phyloP scores from a whole-genome alignment of 2,797 vertebrate species.

The Chrysocyon brachyurus region DNA sequence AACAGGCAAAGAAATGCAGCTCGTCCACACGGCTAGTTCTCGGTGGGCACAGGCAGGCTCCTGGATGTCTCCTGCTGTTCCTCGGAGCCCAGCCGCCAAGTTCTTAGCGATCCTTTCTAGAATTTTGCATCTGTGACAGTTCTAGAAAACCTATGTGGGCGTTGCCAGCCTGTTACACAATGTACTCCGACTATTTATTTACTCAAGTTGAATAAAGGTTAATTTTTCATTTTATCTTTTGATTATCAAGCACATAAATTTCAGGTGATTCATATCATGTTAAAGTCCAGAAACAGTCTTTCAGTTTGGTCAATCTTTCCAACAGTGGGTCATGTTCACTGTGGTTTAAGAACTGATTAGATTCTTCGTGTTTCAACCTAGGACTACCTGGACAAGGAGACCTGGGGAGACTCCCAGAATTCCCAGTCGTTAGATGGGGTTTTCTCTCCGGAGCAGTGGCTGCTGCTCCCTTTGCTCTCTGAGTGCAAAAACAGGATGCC shows the following conservation, averaged over 20 bases:
- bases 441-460: not conserved
- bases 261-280: conserved; percentile 66
- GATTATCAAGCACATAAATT: conserved; percentile 51
- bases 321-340: not conserved
- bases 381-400: not conserved
- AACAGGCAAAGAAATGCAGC: not conserved
- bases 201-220: conserved; percentile 65
- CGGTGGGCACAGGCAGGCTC: not conserved
- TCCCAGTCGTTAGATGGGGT: not conserved
- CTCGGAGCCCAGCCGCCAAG: not conserved
- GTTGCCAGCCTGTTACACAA: not conserved
- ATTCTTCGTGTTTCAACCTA: not conserved
- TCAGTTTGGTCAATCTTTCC: not conserved
- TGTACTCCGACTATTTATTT: conserved; percentile 32
- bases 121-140: conserved; percentile 6
- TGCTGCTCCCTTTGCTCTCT: not conserved
- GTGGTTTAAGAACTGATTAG: not conserved
- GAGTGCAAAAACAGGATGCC: not conserved
- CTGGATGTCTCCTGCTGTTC: not conserved
- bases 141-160: not conserved
- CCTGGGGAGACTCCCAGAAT: not conserved
- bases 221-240: conserved; percentile 64
- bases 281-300: conserved; percentile 71
- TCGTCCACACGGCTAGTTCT: not conserved
- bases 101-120: not conserved